Evolutionary conservation across 2,888 invertebrate species (phyloP), one percentile per base, ranked within the genome.

Genomic region (Caenorhabditis macrosperma): DNA sequence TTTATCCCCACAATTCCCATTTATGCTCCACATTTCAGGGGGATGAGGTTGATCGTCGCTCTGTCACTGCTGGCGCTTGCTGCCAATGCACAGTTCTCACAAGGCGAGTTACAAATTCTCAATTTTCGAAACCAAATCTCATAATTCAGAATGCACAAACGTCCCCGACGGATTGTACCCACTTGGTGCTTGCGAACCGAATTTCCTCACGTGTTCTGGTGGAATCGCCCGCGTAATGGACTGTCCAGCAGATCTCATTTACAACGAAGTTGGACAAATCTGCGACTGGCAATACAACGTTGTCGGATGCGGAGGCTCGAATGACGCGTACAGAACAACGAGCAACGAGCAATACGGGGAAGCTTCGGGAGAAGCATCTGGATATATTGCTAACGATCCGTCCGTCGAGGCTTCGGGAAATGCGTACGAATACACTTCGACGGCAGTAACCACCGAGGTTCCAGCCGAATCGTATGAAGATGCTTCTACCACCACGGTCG

Each of bases 221-320:
- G 79, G 79, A 26, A 41, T 69, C 30, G 69, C 61, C 9, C 41
- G 64, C 12, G 24, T 75, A 9, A 79, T 79, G 79, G 68, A 75
- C 15, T 79, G 79, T n/a, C 79, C 79, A 0, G 68, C 57, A 1
- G 68, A 68, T 30, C 68, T 79, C 5, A n/a, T 69, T 33, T 79
- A 64, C 64, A 38, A 69, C 30, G 52, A 30, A 5, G 33, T 9
- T 12, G 30, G 20, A 10, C 44, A 46, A 33, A 24, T 68, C 30
- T 79, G 79, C 41, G 74, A 79, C 12, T 79, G 59, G 54, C 24
- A 17, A 6, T 12, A 64, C 38, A 79, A 75, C 30, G 44, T 79
- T 12, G 35, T 26, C 0, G 74, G 26, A 12, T 79, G 79, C 33
- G 35, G 38, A 30, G 64, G 38, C 44, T 10, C 30, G 9, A 57